Percentiles rank a stretch among this genome's conserved stretches.
phyloP scores from a whole-genome alignment of 2,888 invertebrate species.

The Andrena minutula region DNA sequence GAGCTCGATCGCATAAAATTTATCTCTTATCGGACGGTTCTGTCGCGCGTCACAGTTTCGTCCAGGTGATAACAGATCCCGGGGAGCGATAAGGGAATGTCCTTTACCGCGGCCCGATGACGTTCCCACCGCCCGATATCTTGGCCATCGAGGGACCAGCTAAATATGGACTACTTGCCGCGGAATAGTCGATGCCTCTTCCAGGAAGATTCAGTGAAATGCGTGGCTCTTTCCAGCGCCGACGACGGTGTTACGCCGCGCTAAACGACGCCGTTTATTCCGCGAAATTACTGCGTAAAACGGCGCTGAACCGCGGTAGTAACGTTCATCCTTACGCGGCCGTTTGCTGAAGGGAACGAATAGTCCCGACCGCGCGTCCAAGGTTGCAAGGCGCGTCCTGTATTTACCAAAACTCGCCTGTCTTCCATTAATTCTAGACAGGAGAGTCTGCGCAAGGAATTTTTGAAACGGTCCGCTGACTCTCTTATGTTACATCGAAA shows the following conservation, averaged over 20 bases:
- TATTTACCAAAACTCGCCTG: neutral
- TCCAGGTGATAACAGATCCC: slow-evolving; percentile 63
- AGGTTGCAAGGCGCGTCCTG: neutral
- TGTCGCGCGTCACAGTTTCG: slow-evolving; percentile 46
- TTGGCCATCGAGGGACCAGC: slow-evolving; percentile 24
- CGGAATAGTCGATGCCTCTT: slow-evolving; percentile 45
- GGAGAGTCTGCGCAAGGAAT: neutral
- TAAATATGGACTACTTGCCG: slow-evolving; percentile 51
- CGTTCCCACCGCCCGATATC: slow-evolving; percentile 41
- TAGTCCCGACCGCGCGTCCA: slow-evolving; percentile 21
- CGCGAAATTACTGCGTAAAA: slow-evolving; percentile 65
- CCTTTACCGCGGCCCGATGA: slow-evolving; percentile 29
- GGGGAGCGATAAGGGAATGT: slow-evolving; percentile 48
- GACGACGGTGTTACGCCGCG: slow-evolving; percentile 49
- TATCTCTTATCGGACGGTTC: slow-evolving; percentile 58
- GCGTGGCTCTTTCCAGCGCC: slow-evolving; percentile 31
- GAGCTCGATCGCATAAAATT: slow-evolving; percentile 63
- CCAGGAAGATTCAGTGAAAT: slow-evolving; percentile 63
- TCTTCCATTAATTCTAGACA: slow-evolving; percentile 3
- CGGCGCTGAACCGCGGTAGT: slow-evolving; percentile 48
- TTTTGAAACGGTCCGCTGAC: too few species aligned
- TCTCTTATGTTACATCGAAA: too few species aligned
- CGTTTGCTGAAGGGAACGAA: slow-evolving; percentile 33
- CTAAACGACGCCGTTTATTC: slow-evolving; percentile 68
- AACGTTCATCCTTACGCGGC: slow-evolving; percentile 51